phyloP scores from a whole-genome alignment of 1,140 invertebrate species.

The Leptinotarsa undecemlineata region DNA sequence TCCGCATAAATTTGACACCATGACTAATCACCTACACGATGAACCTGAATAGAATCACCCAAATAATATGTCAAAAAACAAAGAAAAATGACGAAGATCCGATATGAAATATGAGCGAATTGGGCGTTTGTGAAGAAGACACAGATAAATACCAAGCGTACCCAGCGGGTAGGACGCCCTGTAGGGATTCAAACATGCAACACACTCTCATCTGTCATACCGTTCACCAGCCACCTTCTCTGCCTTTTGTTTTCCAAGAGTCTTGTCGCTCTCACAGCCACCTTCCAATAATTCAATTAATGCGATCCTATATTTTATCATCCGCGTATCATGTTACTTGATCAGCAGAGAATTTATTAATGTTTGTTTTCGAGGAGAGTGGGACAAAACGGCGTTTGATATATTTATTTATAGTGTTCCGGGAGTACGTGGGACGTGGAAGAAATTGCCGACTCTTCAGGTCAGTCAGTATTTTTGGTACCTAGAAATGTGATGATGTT shows the following conservation, averaged over 20 bases:
- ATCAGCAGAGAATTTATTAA: conserved; percentile 8
- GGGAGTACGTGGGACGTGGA: not conserved
- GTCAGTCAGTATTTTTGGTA: no score
- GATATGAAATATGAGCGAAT: conserved; percentile 23
- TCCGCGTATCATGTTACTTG: not conserved
- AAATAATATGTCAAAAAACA: conserved; percentile 4
- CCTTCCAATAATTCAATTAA: conserved; percentile 6
- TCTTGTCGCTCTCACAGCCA: not conserved
- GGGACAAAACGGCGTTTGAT: conserved; percentile 5
- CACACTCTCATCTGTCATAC: conserved; percentile 24
- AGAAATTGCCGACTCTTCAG: not conserved
- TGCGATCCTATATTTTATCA: conserved; percentile 3
- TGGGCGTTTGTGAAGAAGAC: conserved; percentile 20
- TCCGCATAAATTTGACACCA: not conserved
- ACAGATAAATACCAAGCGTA: conserved; percentile 25
- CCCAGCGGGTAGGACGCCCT: conserved; percentile 25
- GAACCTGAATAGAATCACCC: not conserved
- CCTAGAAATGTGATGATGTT: no score
- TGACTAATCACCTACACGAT: not conserved
- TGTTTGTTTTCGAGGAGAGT: not conserved
- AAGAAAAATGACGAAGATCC: not conserved
- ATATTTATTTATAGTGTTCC: not conserved
- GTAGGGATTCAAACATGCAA: conserved; percentile 23
- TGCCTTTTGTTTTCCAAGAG: conserved; percentile 7
- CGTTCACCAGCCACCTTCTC: conserved; percentile 10